Evolutionary conservation across 2,888 invertebrate species (phyloP), one percentile per base, ranked within the genome.

Genomic region (Alcis repandata): DNA sequence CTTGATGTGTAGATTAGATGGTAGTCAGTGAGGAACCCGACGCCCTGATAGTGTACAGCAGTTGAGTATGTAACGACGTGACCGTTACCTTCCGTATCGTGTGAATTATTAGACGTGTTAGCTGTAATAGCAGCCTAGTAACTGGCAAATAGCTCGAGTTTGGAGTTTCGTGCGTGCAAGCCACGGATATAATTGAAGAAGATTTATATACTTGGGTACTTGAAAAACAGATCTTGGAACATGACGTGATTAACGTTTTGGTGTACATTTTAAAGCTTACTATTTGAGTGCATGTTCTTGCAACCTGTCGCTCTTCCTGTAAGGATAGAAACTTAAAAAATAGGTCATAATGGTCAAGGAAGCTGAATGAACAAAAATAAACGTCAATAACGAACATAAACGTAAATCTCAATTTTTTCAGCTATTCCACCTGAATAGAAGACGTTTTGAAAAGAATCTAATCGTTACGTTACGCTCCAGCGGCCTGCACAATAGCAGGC

Each of bases 1-100:
- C 38, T 17, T 22, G 33, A 56, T 43, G 20, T 17, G 17, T 46
- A 56, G 32, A 56, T 41, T 38, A 36, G 10, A 32, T 3, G 2
- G n/a, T 11, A 45, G 36, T 58, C n/a, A 52, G 51, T 32, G 27
- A 43, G 13, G 53, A 54, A 49, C 49, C 56, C 32, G 59, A 68
- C 51, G 46, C 45, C 41, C 27, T 51, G 67, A 63, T 69, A 68
- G 63, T 63, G 71, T 62, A 59, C 71, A 75, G 73, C 70, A 72
- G 63, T 63, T 49, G 59, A 53, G 19, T 59, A 53, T 60, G 52
- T 49, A 54, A 60, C 51, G 61, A 59, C 62, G 64, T 64, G 58
- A 66, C 66, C 74, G 74, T 75, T 79, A 77, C 63, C 56, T 73
- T 76, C 70, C 20, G 11, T 36, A 36, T 11, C 74, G 76, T 72